Evolutionary conservation across 2,888 invertebrate species (phyloP).

Genomic region (Drosophila gaucha): DNA sequence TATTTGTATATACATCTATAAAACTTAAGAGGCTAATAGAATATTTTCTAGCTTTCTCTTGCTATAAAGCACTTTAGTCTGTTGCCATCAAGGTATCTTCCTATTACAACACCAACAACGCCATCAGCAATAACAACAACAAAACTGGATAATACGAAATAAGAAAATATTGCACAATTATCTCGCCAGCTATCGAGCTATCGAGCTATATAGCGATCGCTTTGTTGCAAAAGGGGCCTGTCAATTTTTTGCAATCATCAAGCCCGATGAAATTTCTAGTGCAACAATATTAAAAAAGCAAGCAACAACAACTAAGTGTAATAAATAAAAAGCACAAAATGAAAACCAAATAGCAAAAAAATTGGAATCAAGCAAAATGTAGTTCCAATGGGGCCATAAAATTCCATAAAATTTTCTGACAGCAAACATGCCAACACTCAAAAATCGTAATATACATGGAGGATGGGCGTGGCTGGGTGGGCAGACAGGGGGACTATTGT

Average conservation of each 20-base stretch:
- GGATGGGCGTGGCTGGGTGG: background rate
- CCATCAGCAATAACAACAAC: too few relatives aligned
- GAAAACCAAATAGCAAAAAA: constrained; percentile 1
- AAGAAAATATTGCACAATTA: too few relatives aligned
- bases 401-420: constrained; percentile 81
- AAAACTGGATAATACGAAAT: too few relatives aligned
- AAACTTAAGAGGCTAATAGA: too few relatives aligned
- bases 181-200: too few relatives aligned
- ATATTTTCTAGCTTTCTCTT: too few relatives aligned
- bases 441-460: constrained; percentile 67
- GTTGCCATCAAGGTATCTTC: too few relatives aligned
- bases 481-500: background rate
- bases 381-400: constrained; percentile 65
- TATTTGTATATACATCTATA: too few relatives aligned
- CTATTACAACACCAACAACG: too few relatives aligned
- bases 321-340: background rate
- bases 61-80: too few relatives aligned
- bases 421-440: constrained; percentile 81
- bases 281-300: constrained; percentile 29
- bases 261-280: constrained; percentile 72
- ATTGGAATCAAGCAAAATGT: constrained; percentile 26
- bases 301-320: constrained; percentile 14
- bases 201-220: too few relatives aligned
- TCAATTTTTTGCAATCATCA: constrained; percentile 77
- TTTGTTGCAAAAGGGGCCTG: constrained; percentile 53